Conservation (phyloP, 2,113 vertebrate genomes). For the Cnemophilus loriae region DNA sequence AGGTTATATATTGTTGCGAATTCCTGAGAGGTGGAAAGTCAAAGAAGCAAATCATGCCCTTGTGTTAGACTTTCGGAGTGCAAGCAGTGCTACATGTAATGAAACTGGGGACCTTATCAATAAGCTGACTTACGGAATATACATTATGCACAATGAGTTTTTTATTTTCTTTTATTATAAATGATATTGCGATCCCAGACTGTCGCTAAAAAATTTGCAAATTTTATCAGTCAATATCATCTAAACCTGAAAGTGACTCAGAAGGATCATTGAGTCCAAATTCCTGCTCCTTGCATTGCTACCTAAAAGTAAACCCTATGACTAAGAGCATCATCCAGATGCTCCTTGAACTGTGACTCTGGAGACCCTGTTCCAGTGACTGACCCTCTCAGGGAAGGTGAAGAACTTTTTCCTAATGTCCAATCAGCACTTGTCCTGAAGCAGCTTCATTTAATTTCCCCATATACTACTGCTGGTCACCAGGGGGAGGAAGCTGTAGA, state of each 20-base stretch:
- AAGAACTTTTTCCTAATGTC: background rate
- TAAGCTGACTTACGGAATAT: background rate
- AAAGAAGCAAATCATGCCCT: background rate
- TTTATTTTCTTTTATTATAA: background rate
- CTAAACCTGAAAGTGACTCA: background rate
- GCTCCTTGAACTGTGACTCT: background rate
- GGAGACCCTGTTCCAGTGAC: background rate
- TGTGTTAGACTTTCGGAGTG: background rate
- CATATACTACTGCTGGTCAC: background rate
- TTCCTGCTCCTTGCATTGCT: background rate
- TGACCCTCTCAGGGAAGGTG: background rate
- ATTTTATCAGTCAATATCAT: background rate
- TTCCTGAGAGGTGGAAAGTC: background rate
- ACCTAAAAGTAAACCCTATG: background rate
- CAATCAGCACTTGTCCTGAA: background rate
- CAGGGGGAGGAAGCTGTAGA: background rate
- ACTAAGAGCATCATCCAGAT: accelerated
- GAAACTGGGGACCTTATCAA: background rate
- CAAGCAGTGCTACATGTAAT: background rate
- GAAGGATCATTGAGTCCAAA: background rate
- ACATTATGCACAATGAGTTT: background rate
- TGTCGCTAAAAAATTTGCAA: background rate
- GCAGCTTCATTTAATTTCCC: background rate
- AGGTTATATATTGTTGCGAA: background rate
- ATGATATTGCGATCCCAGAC: background rate